Base-by-base conservation (phyloP, 2,888 invertebrate species). In the Epinotia bilunana region DNA sequence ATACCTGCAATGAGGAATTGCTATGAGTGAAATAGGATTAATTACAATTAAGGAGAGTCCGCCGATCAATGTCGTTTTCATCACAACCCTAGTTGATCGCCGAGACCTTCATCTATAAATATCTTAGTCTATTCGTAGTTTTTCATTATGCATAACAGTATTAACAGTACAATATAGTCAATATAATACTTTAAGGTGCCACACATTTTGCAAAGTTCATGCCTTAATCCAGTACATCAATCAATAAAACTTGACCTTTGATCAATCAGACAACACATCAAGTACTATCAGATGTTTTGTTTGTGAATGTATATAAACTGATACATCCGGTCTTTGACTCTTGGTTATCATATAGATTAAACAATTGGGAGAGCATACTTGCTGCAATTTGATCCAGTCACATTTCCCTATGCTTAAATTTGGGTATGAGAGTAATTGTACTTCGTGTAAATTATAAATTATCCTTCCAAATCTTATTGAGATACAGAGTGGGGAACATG, bases 91-190 rank as follows among this genome's bases (percentile, higher is more conserved):
- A 67, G 75, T 72, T 79, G 84, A 82, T 87, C 86, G 86, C 87
- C 86, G 83, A 91, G 90, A 93, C 93, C 93, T 93, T 92, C 92
- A 80, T 86, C 92, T 93, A 93, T 83, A 90, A 92, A 92, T 93
- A 92, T 81, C 80, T 80, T 83, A n/a, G 82, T 83, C 80, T 84
- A 72, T 68, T 70, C 76, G 68, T 76, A 75, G 71, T 76, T 68
- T 70, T 77, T 76, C 74, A 72, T 77, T 70, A 74, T 70, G 60
- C 58, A 58, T 57, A 28, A 62, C 18, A 5, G 13, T 65, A 60
- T n/a, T 57, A 28, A 62, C 18, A 5, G 13, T 65, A 60, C 23
- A 58, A 61, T 63, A 16, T 62, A 46, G 53, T 71, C 39, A 53
- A 12, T 39, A n/a, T 53, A n/a, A n/a, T n/a, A n/a, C n/a, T n/a